Evolutionary conservation across 1,140 invertebrate species (phyloP).

Genomic region (Episyrphus balteatus): DNA sequence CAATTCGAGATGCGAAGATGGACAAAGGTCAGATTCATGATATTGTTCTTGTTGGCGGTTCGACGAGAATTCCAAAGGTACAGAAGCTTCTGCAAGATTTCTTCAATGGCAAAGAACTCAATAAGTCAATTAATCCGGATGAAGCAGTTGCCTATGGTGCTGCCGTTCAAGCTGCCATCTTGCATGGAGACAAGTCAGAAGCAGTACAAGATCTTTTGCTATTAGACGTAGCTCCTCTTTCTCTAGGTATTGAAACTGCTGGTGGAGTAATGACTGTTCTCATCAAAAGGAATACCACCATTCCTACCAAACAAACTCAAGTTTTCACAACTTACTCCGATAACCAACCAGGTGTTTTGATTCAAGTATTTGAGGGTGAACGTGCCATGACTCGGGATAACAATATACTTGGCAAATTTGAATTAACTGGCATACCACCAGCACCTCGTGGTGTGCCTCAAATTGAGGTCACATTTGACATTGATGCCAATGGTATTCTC

Average conservation of each 20-base stretch:
- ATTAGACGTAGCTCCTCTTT: conserved; percentile 87
- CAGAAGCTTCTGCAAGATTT: conserved; percentile 90
- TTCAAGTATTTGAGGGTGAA: conserved; percentile 83
- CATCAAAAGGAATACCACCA: conserved; percentile 91
- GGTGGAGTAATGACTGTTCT: conserved; percentile 94
- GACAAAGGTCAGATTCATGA: conserved; percentile 87
- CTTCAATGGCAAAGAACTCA: conserved; percentile 95
- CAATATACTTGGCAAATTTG: conserved; percentile 86
- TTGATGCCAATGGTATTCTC: conserved; percentile 78
- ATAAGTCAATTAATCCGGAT: conserved; percentile 93
- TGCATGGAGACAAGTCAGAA: conserved; percentile 89
- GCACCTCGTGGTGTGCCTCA: conserved; percentile 88
- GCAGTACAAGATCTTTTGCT: conserved; percentile 80
- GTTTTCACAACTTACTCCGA: conserved; percentile 94
- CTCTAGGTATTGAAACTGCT: conserved; percentile 94
- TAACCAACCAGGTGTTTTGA: conserved; percentile 88
- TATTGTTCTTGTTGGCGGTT: conserved; percentile 94
- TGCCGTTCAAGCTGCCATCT: conserved; percentile 82
- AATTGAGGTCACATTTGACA: conserved; percentile 85
- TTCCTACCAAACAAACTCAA: conserved; percentile 91
- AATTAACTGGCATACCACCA: conserved; percentile 84
- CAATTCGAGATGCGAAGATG: conserved; percentile 85
- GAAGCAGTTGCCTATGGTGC: conserved; percentile 86
- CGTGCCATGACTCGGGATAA: conserved; percentile 86
- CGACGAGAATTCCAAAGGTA: conserved; percentile 94